Conservation (phyloP, 2,113 vertebrate genomes). For the Felis chaus region DNA sequence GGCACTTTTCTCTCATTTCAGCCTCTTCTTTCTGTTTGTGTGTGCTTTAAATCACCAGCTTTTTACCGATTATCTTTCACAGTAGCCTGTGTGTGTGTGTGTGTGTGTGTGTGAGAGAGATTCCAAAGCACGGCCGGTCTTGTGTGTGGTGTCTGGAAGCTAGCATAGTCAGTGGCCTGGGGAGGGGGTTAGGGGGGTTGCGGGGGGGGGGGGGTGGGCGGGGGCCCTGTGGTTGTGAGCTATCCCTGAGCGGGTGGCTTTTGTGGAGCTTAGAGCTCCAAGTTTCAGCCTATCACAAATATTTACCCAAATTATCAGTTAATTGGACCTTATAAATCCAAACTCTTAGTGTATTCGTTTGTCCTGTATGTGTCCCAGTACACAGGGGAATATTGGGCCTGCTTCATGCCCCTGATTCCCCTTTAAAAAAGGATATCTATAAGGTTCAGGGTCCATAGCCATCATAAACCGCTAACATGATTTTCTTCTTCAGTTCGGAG, state of each 20-base stretch:
- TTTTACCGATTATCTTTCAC: background rate
- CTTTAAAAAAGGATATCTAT: background rate
- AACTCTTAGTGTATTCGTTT: background rate
- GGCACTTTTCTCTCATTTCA: background rate
- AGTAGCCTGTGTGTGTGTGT: background rate
- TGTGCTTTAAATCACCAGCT: background rate
- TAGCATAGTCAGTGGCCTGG: background rate
- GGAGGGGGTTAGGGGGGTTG: background rate
- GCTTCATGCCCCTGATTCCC: background rate
- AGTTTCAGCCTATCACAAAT: background rate
- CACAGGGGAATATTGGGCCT: background rate
- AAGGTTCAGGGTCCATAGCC: background rate
- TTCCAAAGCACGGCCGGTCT: background rate
- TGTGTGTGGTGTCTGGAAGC: background rate
- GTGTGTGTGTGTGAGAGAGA: background rate
- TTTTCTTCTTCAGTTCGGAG: background rate
- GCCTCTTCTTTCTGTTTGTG: background rate
- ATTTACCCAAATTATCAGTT: background rate
- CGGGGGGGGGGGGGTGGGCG: fast-evolving
- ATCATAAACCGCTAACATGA: background rate
- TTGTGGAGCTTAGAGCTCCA: background rate
- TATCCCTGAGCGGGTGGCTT: background rate
- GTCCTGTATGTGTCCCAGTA: background rate
- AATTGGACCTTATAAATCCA: background rate
- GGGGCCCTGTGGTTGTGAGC: background rate